phyloP scores from a whole-genome alignment of 2,113 vertebrate genomes.

The Hypanus sabinus region DNA sequence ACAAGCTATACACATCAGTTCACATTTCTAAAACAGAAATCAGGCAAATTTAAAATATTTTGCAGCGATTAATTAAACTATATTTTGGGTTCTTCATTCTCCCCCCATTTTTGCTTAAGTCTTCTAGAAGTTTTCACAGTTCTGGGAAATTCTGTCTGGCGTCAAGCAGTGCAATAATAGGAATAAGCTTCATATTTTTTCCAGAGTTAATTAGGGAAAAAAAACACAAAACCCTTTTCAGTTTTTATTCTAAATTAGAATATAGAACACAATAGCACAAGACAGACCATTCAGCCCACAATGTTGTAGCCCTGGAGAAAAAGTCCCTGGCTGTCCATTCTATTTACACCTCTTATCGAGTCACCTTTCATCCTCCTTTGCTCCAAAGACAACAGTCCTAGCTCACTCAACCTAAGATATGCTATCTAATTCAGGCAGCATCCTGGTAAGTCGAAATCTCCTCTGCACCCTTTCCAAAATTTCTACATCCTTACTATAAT shows the following conservation, averaged over 20 bases:
- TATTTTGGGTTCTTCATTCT: neutral
- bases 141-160: neutral
- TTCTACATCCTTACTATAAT: too few relatives aligned
- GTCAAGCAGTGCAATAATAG: neutral
- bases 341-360: too few relatives aligned
- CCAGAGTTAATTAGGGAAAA: neutral
- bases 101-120: neutral
- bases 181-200: neutral
- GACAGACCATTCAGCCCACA: too few relatives aligned
- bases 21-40: neutral
- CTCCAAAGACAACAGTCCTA: too few relatives aligned
- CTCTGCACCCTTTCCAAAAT: too few relatives aligned
- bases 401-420: too few relatives aligned
- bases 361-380: too few relatives aligned
- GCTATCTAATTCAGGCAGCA: too few relatives aligned
- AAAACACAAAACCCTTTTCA: neutral
- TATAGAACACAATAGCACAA: too few relatives aligned
- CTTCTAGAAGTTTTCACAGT: neutral
- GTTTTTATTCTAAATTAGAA: neutral
- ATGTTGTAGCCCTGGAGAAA: too few relatives aligned
- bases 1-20: neutral
- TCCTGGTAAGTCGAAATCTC: too few relatives aligned
- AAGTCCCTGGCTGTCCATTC: too few relatives aligned
- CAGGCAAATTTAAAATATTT: neutral
- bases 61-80: neutral